These are phyloP conservation scores for Auanema sp. DNA, from an alignment of 2,888 invertebrate species.

Conservation along the genomic window DNA sequence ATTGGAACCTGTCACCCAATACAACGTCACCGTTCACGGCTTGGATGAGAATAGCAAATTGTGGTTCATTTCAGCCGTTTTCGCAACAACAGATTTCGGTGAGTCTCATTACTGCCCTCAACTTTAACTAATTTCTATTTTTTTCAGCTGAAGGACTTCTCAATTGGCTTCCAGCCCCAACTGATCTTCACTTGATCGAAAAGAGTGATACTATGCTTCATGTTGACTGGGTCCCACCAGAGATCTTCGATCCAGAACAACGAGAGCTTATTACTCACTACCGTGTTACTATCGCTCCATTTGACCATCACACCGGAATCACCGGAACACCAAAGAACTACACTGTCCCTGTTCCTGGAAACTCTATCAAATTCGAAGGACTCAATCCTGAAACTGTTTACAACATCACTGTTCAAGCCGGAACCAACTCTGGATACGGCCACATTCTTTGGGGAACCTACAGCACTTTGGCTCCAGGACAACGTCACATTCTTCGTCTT, in stretches of 20 bases:
- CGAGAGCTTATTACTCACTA: constrained; percentile 62
- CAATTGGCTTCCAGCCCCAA: constrained; percentile 61
- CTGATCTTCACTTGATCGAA: constrained; percentile 61
- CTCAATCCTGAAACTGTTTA: constrained; percentile 61
- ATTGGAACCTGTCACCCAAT: constrained; percentile 57
- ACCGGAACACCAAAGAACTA: constrained; percentile 60
- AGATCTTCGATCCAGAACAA: constrained; percentile 60
- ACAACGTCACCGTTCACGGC: constrained; percentile 63
- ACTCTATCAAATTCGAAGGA: constrained; percentile 60
- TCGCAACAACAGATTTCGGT: constrained; percentile 58
- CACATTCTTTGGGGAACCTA: constrained; percentile 64
- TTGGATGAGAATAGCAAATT: constrained; percentile 43
- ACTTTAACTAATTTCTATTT: not conserved
- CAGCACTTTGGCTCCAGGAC: constrained; percentile 61
- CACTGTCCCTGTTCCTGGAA: constrained; percentile 59
- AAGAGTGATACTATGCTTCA: constrained; percentile 64
- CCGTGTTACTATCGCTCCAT: constrained; percentile 62
- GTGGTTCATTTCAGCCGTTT: constrained; percentile 61
- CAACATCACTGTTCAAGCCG: constrained; percentile 65
- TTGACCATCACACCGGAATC: constrained; percentile 50
- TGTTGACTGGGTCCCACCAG: constrained; percentile 61
- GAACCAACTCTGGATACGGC: constrained; percentile 62
- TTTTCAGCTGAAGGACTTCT: constrained; percentile 49
- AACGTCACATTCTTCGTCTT: constrained; percentile 60
- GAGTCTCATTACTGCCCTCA: not conserved